These are phyloP conservation scores for Erpornis zantholeuca DNA, from an alignment of 2,113 vertebrate species.

Conservation along the genomic window DNA sequence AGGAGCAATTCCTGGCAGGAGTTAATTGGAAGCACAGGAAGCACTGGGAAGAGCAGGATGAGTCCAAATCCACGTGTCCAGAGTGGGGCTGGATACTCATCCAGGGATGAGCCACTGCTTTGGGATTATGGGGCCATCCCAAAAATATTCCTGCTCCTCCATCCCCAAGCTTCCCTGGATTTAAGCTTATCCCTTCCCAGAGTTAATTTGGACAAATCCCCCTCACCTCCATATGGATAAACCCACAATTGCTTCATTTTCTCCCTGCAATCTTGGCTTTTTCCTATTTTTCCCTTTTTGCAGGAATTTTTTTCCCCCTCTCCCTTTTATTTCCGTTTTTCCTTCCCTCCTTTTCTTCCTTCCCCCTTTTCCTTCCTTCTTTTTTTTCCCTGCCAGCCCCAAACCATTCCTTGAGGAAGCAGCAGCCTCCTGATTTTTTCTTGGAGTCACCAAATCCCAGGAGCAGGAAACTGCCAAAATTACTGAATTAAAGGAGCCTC, in stretches of 20 bases:
- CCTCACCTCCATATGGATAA: not conserved
- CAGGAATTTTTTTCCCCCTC: not conserved
- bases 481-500: not conserved
- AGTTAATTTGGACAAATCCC: not conserved
- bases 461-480: not conserved
- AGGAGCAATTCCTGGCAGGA: not conserved
- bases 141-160: not conserved
- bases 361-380: not conserved
- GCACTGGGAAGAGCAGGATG: not conserved
- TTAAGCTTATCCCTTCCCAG: not conserved
- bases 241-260: not conserved
- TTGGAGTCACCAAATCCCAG: not conserved
- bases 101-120: not conserved
- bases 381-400: not conserved
- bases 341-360: not conserved
- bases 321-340: not conserved
- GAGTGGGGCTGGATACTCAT: not conserved
- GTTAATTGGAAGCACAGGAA: not conserved
- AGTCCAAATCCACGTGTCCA: not conserved
- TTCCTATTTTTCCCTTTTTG: not conserved
- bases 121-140: not conserved
- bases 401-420: not conserved
- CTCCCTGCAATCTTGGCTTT: not conserved
- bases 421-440: not conserved
- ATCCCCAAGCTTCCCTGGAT: not conserved